phyloP scores from a whole-genome alignment of 1,140 invertebrate genomes.

The Hypsibius dujardini region DNA sequence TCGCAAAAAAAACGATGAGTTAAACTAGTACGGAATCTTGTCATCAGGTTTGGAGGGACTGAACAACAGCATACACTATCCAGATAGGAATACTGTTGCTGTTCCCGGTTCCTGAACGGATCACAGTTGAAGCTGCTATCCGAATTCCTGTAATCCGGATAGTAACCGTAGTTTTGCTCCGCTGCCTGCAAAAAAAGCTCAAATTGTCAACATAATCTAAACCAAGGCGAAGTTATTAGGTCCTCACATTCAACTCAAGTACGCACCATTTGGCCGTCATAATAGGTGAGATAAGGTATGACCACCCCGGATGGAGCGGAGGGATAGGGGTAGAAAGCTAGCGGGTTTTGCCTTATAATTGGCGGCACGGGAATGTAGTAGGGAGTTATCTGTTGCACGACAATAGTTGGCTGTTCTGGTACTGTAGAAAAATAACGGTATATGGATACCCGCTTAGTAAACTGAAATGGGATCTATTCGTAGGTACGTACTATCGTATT shows the following conservation, averaged over 20 bases:
- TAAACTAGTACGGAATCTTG: neutral
- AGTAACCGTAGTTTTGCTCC: neutral
- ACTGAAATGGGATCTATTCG: neutral
- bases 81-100: neutral
- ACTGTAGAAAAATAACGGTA: neutral
- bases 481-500: slow-evolving; percentile 5
- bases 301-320: neutral
- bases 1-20: neutral
- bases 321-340: neutral
- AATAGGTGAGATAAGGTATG: slow-evolving; percentile 5
- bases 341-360: neutral
- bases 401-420: neutral
- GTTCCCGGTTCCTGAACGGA: neutral
- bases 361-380: neutral
- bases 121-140: neutral
- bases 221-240: neutral
- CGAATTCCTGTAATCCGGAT: neutral
- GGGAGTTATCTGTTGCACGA: neutral
- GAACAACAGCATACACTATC: too few species aligned
- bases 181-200: neutral
- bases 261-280: neutral
- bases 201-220: neutral
- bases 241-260: neutral
- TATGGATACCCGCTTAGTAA: neutral
- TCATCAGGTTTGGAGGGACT: neutral